phyloP scores from a whole-genome alignment of 2,797 vertebrate species.

The Coccyzus lansbergi region DNA sequence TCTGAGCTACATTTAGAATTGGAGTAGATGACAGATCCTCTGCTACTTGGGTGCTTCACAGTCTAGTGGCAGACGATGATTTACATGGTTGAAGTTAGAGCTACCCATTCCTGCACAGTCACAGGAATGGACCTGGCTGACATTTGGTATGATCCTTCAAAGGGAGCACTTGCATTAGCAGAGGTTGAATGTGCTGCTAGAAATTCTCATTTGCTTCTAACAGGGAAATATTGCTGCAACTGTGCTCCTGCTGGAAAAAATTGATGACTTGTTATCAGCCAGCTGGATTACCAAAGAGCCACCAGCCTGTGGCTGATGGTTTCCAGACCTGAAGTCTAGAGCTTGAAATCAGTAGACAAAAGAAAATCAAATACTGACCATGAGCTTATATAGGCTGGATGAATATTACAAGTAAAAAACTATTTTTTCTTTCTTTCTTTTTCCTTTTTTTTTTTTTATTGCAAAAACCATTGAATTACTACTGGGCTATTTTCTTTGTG shows the following conservation, averaged over 20 bases:
- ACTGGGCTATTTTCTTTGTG: background rate
- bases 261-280: background rate
- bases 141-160: background rate
- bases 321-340: background rate
- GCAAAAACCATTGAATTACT: background rate
- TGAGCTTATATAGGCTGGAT: background rate
- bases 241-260: background rate
- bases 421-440: no score
- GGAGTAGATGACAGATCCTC: background rate
- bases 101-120: background rate
- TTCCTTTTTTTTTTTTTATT: background rate
- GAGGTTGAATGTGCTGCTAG: background rate
- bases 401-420: background rate
- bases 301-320: background rate
- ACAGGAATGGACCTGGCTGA: background rate
- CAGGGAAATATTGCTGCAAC: background rate
- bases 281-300: background rate
- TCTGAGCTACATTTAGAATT: background rate
- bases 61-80: background rate
- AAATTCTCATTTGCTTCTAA: background rate
- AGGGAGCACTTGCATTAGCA: background rate
- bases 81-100: background rate
- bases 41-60: background rate
- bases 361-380: background rate
- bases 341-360: background rate